These are phyloP conservation scores for Lepus timidus DNA, from an alignment of 2,113 vertebrate genomes.

Conservation along the genomic window DNA sequence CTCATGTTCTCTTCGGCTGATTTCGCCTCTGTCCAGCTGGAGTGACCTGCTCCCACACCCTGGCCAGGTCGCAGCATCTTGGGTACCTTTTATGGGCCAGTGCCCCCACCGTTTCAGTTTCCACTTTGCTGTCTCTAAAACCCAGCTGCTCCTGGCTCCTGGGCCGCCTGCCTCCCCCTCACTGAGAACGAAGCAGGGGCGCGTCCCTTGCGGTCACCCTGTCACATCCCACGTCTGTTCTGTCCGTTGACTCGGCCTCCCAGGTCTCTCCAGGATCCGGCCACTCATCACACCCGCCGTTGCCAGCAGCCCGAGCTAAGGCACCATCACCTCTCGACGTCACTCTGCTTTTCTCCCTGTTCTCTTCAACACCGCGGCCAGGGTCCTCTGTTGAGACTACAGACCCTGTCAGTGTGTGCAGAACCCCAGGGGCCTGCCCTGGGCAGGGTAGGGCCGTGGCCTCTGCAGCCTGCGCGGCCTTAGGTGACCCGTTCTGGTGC, in stretches of 20 bases:
- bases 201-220: neutral
- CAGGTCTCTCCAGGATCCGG: neutral
- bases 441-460: neutral
- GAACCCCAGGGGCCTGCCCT: neutral
- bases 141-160: neutral
- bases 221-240: neutral
- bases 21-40: constrained; percentile 76
- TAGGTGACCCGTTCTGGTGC: neutral
- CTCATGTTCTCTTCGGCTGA: neutral
- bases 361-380: neutral
- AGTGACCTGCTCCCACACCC: neutral
- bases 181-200: neutral
- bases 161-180: neutral
- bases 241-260: neutral
- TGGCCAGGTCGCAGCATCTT: neutral
- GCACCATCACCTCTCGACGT: neutral
- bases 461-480: neutral
- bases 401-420: neutral
- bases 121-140: neutral
- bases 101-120: neutral
- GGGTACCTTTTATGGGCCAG: neutral
- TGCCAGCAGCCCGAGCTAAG: neutral
- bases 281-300: neutral
- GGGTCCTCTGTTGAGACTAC: neutral
- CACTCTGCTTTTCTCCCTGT: neutral